These are phyloP conservation scores for Acleris holmiana DNA, from an alignment of 2,888 invertebrate genomes.

Conservation along the genomic window DNA sequence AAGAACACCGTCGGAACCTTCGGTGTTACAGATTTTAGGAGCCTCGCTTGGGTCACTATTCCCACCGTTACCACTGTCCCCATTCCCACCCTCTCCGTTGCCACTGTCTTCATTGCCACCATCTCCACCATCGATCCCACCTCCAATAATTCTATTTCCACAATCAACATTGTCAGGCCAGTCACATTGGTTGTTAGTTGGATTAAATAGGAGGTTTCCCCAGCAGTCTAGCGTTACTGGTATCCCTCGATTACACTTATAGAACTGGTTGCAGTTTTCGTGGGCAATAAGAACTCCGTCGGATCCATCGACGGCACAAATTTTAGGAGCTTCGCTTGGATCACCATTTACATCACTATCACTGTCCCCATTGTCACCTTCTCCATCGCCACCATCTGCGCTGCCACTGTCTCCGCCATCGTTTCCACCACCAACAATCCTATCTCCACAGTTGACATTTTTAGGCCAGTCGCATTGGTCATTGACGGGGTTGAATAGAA, in stretches of 20 bases:
- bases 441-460: constrained; percentile 49
- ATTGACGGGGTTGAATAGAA: constrained; percentile 48
- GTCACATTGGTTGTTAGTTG: constrained; percentile 45
- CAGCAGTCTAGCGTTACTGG: constrained; percentile 45
- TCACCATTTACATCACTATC: constrained; percentile 42
- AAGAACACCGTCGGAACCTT: constrained; percentile 47
- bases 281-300: constrained; percentile 50
- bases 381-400: constrained; percentile 20
- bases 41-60: constrained; percentile 37
- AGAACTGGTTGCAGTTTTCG: constrained; percentile 55
- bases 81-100: neutral
- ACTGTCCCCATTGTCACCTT: constrained; percentile 29
- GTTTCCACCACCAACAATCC: constrained; percentile 36
- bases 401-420: constrained; percentile 32
- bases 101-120: constrained; percentile 8
- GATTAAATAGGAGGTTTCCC: constrained; percentile 46
- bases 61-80: neutral
- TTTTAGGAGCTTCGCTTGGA: constrained; percentile 48
- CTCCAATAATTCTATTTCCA: constrained; percentile 38
- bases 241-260: constrained; percentile 47
- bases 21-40: constrained; percentile 44
- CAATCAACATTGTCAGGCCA: constrained; percentile 49
- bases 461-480: constrained; percentile 52
- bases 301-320: constrained; percentile 49
- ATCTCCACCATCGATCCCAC: constrained; percentile 29